Conservation (phyloP, 2,113 vertebrate genomes). For the Aptenodytes patagonicus region DNA sequence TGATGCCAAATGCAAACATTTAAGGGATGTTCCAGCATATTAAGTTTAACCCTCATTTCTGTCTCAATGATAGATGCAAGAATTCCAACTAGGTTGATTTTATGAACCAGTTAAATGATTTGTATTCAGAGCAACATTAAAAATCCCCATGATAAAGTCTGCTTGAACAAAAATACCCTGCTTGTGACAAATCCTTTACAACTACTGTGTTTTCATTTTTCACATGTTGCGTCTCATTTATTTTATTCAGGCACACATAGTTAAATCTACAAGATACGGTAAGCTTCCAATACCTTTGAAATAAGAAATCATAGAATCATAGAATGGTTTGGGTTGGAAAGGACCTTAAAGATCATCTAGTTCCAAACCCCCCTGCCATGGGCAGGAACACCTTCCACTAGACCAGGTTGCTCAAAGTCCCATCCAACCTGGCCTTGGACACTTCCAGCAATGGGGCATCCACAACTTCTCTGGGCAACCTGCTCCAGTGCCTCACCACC, state of each 20-base stretch:
- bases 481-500: no score
- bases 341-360: no score
- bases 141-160: constrained; percentile 80
- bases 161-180: constrained; percentile 80
- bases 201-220: constrained; percentile 85
- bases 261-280: constrained; percentile 78
- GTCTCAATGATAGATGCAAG: constrained; percentile 80
- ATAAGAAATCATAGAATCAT: constrained; percentile 81
- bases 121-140: constrained; percentile 79
- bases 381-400: no score
- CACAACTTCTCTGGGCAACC: no score
- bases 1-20: constrained; percentile 64
- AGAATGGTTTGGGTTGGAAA: no score
- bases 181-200: constrained; percentile 77
- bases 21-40: constrained; percentile 76
- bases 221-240: constrained; percentile 87
- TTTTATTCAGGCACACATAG: constrained; percentile 78
- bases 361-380: no score
- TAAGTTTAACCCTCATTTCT: constrained; percentile 80
- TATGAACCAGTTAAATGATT: constrained; percentile 81
- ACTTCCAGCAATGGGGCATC: no score
- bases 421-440: no score
- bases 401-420: no score
- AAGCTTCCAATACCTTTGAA: constrained; percentile 76
- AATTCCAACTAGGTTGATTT: constrained; percentile 78